Evolutionary conservation across 2,888 invertebrate species (phyloP), one percentile per base, ranked within the genome.

Genomic region (Cartodere bifasciata): DNA sequence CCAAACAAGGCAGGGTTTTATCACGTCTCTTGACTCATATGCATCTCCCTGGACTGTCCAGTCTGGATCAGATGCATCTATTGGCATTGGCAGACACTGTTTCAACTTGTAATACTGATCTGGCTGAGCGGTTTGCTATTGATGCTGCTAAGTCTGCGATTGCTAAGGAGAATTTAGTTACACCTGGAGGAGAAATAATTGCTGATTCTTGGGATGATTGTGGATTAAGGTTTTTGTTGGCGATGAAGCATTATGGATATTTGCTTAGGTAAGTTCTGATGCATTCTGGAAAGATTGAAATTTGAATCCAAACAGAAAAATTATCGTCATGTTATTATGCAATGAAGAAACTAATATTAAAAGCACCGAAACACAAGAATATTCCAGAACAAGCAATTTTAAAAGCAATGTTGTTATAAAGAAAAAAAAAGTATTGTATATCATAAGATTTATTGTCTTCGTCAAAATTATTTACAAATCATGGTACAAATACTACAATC

Each of bases 41-140:
- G 0, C 91, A 91, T 59, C 62, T 92, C 16, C 95, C 95, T 1
- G 97, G 95, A 0, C 63, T 95, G 21, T 91, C 90, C 3, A 92
- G 92, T 43, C 70, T 97, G 31, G 98, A 99, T 62, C 98, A 99
- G 62, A 98, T 99, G 97, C 98, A 99, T 61, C 68, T 99, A 37
- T 62, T 99, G n/a, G 98, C 98, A 2, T 60, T 99, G 36, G 97
- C 97, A 7, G 98, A 99, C 52, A 98, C 98, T 0, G 92, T 99
- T 1, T 85, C 91, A 0, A 90, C 88, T 0, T 90, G 88, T 49
- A 86, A 88, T 48, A 83, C 81, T 0, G 85, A 87, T 52, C 78
- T 87, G 49, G 85, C 87, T 0, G 87, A 88, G 53, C 67, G 83
- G 34, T 77, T 87, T 47, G 75, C 75, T 2, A 74, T 73, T 13